Evolutionary conservation across 2,797 vertebrate species (phyloP), one percentile per base, ranked within the genome.

Genomic region (Momotus momota): DNA sequence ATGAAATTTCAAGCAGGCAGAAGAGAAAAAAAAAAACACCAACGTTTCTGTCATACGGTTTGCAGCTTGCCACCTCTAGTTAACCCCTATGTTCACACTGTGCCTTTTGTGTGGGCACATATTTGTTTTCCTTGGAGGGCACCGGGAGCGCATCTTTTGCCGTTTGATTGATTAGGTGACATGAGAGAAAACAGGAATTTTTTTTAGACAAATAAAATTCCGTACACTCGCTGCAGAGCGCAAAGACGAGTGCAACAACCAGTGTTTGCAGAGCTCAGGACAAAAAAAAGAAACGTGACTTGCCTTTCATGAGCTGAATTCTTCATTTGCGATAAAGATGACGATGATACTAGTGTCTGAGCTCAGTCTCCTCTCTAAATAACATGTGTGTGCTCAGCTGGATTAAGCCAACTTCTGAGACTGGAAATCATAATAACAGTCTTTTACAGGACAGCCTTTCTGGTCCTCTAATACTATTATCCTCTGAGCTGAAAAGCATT

Each of bases 331-430:
- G 93, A 80, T 73, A 84, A 95, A 95, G 94, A 78, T 91, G 84
- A 86, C 0, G 78, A 81, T 87, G 89, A 94, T 95, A 94, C 83
- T 54, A 31, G 72, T 78, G 96, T 94, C 92, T 95, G 93, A 97
- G 93, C 88, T 90, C 72, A 49, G 92, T 52, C 90, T 87, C 88
- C 75, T 96, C 84, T 94, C 95, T 95, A 96, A 97, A 95, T 95
- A 95, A 94, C 89, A 67, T 86, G 87, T 96, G 95, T 96, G 93
- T 97, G 77, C 94, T 96, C 96, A 97, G 97, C 96, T 97, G 96
- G 95, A 97, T 92, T 97, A 94, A 97, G 88, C 81, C 91, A 93
- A 75, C 91, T 94, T 96, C 88, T 86, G 89, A 95, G 91, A 73
- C 94, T 95, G 79, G 93, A 96, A 96, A 89, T 95, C 94, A 86